Percentiles rank a stretch among this genome's conserved stretches.
Evolutionary conservation across 2,888 invertebrate species (phyloP).

Genomic region (Sisyra nigra): DNA sequence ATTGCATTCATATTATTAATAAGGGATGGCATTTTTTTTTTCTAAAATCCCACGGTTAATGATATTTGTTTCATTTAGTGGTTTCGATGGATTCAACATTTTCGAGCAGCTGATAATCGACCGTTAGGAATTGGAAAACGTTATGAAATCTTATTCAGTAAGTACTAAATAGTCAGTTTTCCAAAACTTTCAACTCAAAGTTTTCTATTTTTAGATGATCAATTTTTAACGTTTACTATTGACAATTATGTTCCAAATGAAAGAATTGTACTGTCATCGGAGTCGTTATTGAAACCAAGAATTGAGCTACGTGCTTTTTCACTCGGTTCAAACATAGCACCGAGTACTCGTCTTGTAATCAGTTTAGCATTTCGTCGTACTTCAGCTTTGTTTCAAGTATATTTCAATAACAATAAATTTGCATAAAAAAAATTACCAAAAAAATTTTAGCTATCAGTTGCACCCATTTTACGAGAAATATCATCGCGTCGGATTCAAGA

Average conservation of each 20-base stretch:
- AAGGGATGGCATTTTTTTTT: too few relatives aligned
- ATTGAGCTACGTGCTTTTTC: constrained; percentile 8
- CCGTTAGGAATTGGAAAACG: constrained; percentile 9
- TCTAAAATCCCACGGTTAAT: background rate
- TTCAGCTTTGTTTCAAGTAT: constrained; percentile 9
- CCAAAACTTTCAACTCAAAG: too few relatives aligned
- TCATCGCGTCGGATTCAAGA: constrained; percentile 8
- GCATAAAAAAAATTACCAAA: background rate
- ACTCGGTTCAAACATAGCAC: constrained; percentile 1
- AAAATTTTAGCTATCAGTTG: constrained; percentile 9
- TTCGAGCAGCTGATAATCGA: constrained; percentile 9
- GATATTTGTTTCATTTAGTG: constrained; percentile 6
- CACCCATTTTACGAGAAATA: constrained; percentile 8
- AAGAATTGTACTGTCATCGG: constrained; percentile 6
- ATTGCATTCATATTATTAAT: too few relatives aligned
- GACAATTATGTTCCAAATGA: constrained; percentile 7
- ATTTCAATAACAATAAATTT: background rate
- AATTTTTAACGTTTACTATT: constrained; percentile 7
- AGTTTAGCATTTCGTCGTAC: constrained; percentile 9
- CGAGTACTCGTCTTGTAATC: constrained; percentile 6
- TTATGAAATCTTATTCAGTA: constrained; percentile 9
- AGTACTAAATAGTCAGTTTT: too few relatives aligned
- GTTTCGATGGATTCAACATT: constrained; percentile 10
- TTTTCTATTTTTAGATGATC: constrained; percentile 6
- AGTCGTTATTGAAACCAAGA: constrained; percentile 8